Percentiles rank a stretch among this genome's conserved stretches.
Evolutionary conservation across 2,113 vertebrate species (phyloP).

Genomic region (Tyto alba): DNA sequence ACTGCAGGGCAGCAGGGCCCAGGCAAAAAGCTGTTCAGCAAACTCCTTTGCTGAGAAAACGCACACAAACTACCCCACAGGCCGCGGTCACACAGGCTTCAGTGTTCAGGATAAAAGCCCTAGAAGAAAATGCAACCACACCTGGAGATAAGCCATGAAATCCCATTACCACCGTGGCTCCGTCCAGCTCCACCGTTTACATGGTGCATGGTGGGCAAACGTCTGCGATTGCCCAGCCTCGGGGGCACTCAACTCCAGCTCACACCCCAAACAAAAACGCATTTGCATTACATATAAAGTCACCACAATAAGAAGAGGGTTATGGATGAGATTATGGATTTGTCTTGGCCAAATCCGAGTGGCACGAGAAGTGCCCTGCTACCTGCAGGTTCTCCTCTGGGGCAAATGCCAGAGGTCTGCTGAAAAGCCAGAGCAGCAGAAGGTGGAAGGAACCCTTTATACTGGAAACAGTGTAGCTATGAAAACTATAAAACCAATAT

Average conservation of each 20-base stretch:
- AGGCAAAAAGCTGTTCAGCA: background rate
- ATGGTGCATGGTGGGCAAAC: rapidly evolving
- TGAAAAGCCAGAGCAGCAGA: background rate
- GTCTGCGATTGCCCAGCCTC: background rate
- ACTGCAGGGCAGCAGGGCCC: background rate
- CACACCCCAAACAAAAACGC: background rate
- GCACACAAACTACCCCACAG: background rate
- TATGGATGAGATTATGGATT: background rate
- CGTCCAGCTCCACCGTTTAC: background rate
- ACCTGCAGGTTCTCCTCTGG: background rate
- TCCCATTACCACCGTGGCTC: background rate
- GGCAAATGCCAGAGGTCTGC: background rate
- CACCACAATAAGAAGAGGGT: background rate
- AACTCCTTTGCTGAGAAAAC: background rate
- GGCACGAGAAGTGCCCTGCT: background rate
- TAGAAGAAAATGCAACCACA: background rate
- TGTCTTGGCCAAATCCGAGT: background rate
- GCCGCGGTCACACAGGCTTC: rapidly evolving
- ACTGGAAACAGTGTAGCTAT: background rate
- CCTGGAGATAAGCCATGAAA: background rate
- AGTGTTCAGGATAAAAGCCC: background rate
- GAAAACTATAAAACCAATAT: background rate
- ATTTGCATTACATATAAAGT: background rate
- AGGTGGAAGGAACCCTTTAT: background rate
- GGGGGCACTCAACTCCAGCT: background rate